phyloP scores from a whole-genome alignment of 2,113 vertebrate genomes.

The Laterallus jamaicensis region DNA sequence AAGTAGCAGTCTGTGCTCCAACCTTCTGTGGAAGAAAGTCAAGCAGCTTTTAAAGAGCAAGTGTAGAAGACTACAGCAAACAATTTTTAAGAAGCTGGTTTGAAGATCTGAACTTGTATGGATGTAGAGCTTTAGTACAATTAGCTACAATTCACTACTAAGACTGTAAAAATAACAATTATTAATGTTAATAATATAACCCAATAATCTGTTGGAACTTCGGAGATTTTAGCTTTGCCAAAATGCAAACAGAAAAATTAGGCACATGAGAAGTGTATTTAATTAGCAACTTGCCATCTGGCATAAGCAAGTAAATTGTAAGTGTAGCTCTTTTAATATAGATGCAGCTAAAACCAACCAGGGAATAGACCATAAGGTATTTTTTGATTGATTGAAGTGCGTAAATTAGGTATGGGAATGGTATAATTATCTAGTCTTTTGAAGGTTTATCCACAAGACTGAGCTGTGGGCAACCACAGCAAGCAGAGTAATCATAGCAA shows the following conservation, averaged over 20 bases:
- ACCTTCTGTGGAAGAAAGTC: neutral
- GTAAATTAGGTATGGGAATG: neutral
- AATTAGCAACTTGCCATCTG: conserved; percentile 47
- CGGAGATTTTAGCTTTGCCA: conserved; percentile 17
- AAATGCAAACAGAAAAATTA: conserved; percentile 10
- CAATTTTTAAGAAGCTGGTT: neutral
- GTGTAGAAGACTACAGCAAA: neutral
- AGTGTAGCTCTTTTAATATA: neutral
- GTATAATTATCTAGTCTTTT: neutral
- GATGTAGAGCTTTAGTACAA: neutral
- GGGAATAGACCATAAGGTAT: conserved; percentile 11
- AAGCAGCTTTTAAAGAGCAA: neutral
- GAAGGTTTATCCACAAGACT: neutral
- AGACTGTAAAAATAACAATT: neutral
- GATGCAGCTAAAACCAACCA: neutral
- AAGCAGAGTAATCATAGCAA: neutral
- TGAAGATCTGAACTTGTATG: neutral
- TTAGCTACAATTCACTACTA: neutral
- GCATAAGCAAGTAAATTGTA: conserved; percentile 3
- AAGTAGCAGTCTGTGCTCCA: neutral
- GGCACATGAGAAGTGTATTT: conserved; percentile 9
- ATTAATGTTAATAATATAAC: neutral
- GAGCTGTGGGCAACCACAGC: neutral
- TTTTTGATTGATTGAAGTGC: conserved; percentile 3
- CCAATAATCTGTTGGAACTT: neutral